Base-by-base conservation (phyloP, 2,888 invertebrate genomes). In the Hesperia comma region DNA sequence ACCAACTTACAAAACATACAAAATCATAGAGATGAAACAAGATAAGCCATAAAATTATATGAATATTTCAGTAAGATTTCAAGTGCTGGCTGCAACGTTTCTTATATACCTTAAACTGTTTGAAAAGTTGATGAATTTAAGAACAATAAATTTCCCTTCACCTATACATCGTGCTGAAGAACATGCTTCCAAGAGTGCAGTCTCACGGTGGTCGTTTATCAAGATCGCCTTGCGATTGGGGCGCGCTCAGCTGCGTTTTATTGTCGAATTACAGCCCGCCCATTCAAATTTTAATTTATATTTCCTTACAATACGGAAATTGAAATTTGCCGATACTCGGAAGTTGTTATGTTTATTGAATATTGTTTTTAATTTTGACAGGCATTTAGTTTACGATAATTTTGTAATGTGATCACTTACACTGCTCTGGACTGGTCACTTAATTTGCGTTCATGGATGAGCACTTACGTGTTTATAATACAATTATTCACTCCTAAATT, bases 151-250 rank as follows among this genome's bases (percentile, higher is more conserved):
- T 71, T 69, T 62, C 40, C 58, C 67, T 67, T 72, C 61, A 57
- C 58, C 66, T 68, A 64, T 67, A 60, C 60, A 19, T 49, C 54
- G 57, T 54, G 41, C 53, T 62, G 53, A 40, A 43, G 61, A 55
- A 53, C 60, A 54, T 61, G 46, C 60, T 33, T 68, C 54, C 74
- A 84, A 87, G 86, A 91, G 78, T 92, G 92, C 92, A 90, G 85
- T 88, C 90, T 92, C 91, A 92, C 86, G 85, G 84, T 79, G 84
- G 74, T 92, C 92, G 88, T 92, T 92, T 92, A 92, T 92, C 92
- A 92, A 86, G 88, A 90, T 90, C 89, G 90, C 85, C 87, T 84
- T 86, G 84, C 87, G 90, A 91, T 90, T 86, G 90, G 87, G 86
- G 78, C 75, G 87, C 83, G 88, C 79, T 87, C 90, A 92, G 92